phyloP scores from a whole-genome alignment of 2,888 invertebrate species.

The Tinea trinotella region DNA sequence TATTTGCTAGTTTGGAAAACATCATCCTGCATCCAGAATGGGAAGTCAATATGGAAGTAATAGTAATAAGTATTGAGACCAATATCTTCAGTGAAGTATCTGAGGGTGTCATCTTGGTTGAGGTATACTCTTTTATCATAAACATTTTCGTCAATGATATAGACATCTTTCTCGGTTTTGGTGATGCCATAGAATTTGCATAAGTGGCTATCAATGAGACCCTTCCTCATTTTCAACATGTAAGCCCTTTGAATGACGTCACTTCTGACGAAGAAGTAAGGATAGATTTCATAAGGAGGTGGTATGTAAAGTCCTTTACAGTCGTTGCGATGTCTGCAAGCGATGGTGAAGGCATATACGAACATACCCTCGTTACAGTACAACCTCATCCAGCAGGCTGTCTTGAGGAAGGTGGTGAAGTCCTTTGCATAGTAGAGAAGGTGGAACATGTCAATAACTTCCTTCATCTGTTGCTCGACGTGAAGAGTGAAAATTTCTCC shows the following conservation, averaged over 20 bases:
- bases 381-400: constrained; percentile 66
- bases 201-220: constrained; percentile 57
- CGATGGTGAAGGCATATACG: constrained; percentile 67
- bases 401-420: constrained; percentile 60
- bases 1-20: constrained; percentile 39
- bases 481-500: constrained; percentile 66
- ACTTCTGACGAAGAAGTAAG: constrained; percentile 77
- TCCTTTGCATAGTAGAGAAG: constrained; percentile 68
- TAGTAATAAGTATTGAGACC: constrained; percentile 76
- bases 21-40: constrained; percentile 74
- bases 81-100: constrained; percentile 78
- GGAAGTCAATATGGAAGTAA: constrained; percentile 73
- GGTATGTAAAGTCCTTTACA: constrained; percentile 66
- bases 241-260: constrained; percentile 75
- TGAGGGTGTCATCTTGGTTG: constrained; percentile 69
- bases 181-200: constrained; percentile 66
- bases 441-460: constrained; percentile 67
- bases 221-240: constrained; percentile 63
- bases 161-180: constrained; percentile 60
- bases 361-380: constrained; percentile 72
- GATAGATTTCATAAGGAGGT: constrained; percentile 74
- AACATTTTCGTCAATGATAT: constrained; percentile 77
- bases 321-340: constrained; percentile 65
- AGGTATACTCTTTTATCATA: constrained; percentile 68
- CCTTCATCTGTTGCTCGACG: constrained; percentile 61